Base-by-base conservation (phyloP, 2,797 vertebrate genomes). In the Neomorphus geoffroyi region DNA sequence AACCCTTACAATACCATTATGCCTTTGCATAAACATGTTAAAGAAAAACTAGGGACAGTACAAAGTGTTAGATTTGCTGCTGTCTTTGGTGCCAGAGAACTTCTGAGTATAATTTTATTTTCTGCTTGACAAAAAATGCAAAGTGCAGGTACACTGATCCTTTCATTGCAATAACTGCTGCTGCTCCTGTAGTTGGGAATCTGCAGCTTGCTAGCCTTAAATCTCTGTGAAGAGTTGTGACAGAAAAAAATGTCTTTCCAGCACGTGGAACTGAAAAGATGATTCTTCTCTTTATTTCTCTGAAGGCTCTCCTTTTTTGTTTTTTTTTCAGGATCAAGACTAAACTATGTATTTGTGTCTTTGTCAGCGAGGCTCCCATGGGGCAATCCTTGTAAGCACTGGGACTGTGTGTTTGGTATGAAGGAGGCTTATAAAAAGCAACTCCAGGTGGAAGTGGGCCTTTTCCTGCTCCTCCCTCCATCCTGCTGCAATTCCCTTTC, bases 391-490 rank as follows among this genome's bases (percentile, higher is more conserved):
- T 66, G 5, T 62, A 65, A 88, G 81, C 22, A 7, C 69, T 30
- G 80, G 82, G 86, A n/a, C 83, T 71, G 88, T 65, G 80, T 92
- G 26, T 62, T 70, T 41, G 62, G 50, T 86, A 46, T 65, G 53
- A 71, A 54, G 30, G 66, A 93, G 80, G 73, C 51, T 92, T 90
- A 65, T 45, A 56, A 81, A 87, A 86, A 91, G 77, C 73, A 69
- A 6, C 86, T 84, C 70, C 92, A 88, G 35, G 93, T 96, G 93
- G 92, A 94, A 95, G 92, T 54, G 58, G 51, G 77, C 54, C 70
- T 94, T 94, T 91, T 90, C 87, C 96, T 92, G 85, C 82, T 94
- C 58, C 90, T 91, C 88, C 73, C 80, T 94, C 80, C 2, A 3
- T 71, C 53, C 90, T 88, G 54, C 70, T 86, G 69, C 80, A 74